Conservation (phyloP, 1,140 invertebrate species). For the Nebria ingens region DNA sequence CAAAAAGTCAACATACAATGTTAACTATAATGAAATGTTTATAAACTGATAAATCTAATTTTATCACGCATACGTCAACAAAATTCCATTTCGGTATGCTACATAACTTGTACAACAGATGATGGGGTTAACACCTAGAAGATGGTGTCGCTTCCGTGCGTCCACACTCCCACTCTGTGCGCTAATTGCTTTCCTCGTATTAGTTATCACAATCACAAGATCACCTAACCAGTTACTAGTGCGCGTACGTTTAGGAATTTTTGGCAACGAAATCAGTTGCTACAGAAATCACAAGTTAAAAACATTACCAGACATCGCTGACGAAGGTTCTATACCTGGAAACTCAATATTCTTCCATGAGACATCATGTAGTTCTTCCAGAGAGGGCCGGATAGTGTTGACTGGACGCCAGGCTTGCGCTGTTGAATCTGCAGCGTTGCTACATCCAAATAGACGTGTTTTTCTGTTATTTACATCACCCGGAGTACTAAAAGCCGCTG, state of each 20-base stretch:
- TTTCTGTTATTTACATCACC: conserved; percentile 45
- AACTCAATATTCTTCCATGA: conserved; percentile 33
- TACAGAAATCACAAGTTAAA: conserved; percentile 13
- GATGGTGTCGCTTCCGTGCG: too few relatives aligned
- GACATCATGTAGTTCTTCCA: conserved; percentile 34
- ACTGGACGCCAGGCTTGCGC: conserved; percentile 51
- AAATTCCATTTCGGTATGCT: too few relatives aligned
- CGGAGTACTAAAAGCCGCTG: conserved; percentile 29
- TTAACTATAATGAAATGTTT: too few relatives aligned
- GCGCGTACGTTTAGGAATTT: background rate
- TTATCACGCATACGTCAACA: too few relatives aligned
- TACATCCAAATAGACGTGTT: conserved; percentile 46
- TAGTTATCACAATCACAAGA: too few relatives aligned
- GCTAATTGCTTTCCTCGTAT: too few relatives aligned
- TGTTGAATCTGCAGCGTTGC: conserved; percentile 51
- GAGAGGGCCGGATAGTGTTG: conserved; percentile 32
- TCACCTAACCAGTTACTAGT: background rate
- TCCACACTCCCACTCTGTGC: too few relatives aligned
- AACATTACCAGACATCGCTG: conserved; percentile 23
- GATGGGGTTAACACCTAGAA: too few relatives aligned
- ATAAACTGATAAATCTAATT: too few relatives aligned
- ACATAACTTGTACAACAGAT: too few relatives aligned
- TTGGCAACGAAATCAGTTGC: conserved; percentile 13
- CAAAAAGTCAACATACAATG: too few relatives aligned
- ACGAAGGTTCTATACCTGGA: conserved; percentile 20